phyloP scores from a whole-genome alignment of 2,888 invertebrate genomes.

The Gonocerus acuteangulatus region DNA sequence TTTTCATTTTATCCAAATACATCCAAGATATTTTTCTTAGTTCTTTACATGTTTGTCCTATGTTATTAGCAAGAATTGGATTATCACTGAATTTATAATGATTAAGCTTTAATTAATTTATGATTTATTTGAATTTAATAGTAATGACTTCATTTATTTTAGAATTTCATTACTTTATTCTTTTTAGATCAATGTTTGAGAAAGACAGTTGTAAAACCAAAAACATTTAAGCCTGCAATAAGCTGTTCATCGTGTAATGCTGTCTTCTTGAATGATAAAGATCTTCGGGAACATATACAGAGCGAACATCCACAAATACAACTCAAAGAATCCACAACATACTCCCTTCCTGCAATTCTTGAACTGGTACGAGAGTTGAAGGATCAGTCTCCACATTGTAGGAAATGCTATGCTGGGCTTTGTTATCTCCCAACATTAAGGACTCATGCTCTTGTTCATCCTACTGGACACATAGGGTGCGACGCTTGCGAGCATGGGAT shows the following conservation, averaged over 20 bases:
- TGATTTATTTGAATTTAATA: no score
- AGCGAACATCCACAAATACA: neutral
- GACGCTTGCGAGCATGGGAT: constrained; percentile 4
- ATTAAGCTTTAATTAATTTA: no score
- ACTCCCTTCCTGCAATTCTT: neutral
- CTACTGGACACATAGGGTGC: neutral
- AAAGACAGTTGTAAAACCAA: no score
- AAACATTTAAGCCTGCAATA: neutral
- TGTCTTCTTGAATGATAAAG: neutral
- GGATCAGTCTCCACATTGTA: constrained; percentile 1
- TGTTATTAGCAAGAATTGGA: no score
- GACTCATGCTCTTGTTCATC: constrained; percentile 1
- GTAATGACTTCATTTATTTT: no score
- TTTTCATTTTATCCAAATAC: no score
- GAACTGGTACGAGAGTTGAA: constrained; percentile 12
- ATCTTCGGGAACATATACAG: neutral
- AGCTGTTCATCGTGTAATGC: neutral
- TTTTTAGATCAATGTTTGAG: no score
- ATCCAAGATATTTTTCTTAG: no score
- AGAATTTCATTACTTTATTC: no score
- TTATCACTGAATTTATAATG: no score
- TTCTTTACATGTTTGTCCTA: no score
- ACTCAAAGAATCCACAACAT: neutral
- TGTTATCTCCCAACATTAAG: neutral
- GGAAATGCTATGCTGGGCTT: neutral